phyloP scores from a whole-genome alignment of 2,113 vertebrate species.

The Dicentrarchus labrax region DNA sequence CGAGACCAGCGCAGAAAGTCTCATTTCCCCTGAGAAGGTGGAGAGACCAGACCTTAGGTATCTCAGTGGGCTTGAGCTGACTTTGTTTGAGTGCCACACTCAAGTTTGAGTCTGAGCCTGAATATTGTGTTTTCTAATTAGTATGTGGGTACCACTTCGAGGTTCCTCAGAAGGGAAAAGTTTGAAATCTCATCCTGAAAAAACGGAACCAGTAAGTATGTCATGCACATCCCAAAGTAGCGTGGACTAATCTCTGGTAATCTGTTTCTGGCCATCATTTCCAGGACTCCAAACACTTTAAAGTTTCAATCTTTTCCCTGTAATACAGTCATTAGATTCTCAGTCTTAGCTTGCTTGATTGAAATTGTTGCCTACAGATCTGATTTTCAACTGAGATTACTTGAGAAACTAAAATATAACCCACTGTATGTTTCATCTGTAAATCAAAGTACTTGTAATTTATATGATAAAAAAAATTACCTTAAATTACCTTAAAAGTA shows the following conservation, averaged over 20 bases:
- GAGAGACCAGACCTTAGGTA: neutral
- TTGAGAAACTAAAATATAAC: neutral
- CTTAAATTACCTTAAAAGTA: too few relatives aligned
- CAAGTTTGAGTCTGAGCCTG: conserved; percentile 13
- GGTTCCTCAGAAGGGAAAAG: neutral
- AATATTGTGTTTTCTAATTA: conserved; percentile 1
- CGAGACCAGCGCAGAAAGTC: neutral
- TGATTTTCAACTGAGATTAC: neutral
- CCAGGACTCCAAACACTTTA: neutral
- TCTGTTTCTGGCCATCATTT: too few relatives aligned
- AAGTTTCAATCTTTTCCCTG: neutral
- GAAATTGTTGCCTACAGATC: neutral
- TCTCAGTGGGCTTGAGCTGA: conserved; percentile 3
- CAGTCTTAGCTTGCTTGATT: neutral
- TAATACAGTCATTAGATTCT: neutral
- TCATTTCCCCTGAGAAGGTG: conserved; percentile 8
- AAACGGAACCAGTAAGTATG: neutral
- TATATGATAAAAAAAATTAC: too few relatives aligned
- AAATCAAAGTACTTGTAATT: too few relatives aligned
- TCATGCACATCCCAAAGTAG: neutral
- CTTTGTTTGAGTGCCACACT: neutral
- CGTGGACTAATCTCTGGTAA: neutral
- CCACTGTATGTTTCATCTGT: neutral
- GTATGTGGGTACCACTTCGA: neutral
- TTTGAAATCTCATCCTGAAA: neutral